Evolutionary conservation across 2,113 vertebrate species (phyloP), one percentile per base, ranked within the genome.

Genomic region (Apistogramma diplotaenia): DNA sequence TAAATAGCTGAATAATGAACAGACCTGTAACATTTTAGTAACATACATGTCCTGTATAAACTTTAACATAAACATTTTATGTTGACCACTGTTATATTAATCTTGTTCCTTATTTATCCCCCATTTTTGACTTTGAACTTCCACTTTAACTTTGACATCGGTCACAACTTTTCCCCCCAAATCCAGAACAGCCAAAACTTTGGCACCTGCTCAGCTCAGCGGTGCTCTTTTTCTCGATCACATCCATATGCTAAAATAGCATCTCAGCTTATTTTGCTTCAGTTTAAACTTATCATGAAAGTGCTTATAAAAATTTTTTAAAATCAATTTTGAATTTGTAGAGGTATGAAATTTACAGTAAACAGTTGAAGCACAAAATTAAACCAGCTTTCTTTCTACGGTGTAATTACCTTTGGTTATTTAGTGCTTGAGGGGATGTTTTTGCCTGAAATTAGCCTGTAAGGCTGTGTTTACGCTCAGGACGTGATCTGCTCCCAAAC

Each of bases 361-460:
- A 85, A 83, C 16, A 16, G 37, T n/a, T 18, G 33, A 70, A 72
- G 79, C 60, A 60, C 75, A 81, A 78, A 59, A 72, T 78, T 25
- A 59, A 82, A 76, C 10, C 43, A 27, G 78, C 49, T 27, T 73
- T 67, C 33, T 70, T 67, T 81, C 21, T 75, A 27, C 29, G 57
- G 2, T 82, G 74, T 59, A 78, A 82, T 82, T 82, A 84, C 21
- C 60, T 29, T 27, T 53, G 33, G 15, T 43, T 76, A 29, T 81
- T 70, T 61, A 6, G 21, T n/a, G 21, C 53, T 57, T 4, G 0
- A 1, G 0, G 25, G 62, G 37, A 53, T 35, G 31, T 27, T 71
- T 60, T 8, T 5, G 25, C 19, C 46, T 21, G 61, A 35, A 79
- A 70, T 51, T 2, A 15, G 13, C 16, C 40, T 81, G 65, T 51